A percentile compares a stretch with the other conserved stretches of the same genome.
phyloP scores from a whole-genome alignment of 2,113 vertebrate genomes.

The Hystrix cristata region DNA sequence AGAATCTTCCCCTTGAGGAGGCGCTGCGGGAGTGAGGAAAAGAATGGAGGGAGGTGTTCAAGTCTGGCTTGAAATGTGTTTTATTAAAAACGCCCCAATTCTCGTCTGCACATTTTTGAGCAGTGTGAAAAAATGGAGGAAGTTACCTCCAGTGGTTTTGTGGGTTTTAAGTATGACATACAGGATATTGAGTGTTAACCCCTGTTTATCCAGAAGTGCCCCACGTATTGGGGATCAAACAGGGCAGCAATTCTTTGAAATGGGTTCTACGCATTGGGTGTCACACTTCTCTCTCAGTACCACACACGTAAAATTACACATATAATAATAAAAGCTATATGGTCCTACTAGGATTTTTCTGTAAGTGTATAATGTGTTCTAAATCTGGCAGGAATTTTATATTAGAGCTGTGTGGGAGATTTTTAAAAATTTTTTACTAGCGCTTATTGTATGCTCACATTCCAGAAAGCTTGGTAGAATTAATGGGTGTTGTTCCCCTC shows the following conservation, averaged over 20 bases:
- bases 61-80: neutral
- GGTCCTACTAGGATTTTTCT: neutral
- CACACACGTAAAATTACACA: neutral
- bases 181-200: conserved; percentile 74
- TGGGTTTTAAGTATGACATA: conserved; percentile 78
- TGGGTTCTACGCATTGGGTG: neutral
- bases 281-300: neutral
- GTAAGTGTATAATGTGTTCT: neutral
- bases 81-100: conserved; percentile 59
- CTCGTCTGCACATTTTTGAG: conserved; percentile 52
- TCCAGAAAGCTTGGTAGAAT: neutral
- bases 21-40: neutral
- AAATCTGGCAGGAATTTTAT: neutral
- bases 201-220: neutral
- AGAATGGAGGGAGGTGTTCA: conserved; percentile 18
- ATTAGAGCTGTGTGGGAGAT: neutral
- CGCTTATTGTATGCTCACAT: neutral
- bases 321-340: neutral
- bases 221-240: neutral
- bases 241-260: conserved; percentile 67
- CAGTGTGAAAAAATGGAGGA: conserved; percentile 62
- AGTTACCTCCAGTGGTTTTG: conserved; percentile 70
- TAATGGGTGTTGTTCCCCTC: neutral
- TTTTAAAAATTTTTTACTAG: neutral
- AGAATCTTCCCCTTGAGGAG: neutral